These are phyloP conservation scores for Pantala flavescens DNA, from an alignment of 1,140 invertebrate genomes.

Conservation along the genomic window DNA sequence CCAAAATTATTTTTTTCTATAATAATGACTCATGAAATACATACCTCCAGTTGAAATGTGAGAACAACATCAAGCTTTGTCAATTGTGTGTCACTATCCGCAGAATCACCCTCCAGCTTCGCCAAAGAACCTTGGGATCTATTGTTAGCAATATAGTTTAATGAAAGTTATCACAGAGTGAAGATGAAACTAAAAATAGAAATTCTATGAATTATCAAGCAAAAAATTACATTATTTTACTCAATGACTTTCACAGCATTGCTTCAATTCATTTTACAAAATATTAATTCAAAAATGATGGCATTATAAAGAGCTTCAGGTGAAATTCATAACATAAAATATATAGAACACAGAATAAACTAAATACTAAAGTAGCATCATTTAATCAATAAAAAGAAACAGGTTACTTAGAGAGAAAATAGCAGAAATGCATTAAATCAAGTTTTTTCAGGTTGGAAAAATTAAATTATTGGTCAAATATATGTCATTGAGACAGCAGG, in stretches of 20 bases:
- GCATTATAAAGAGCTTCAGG: slow-evolving; percentile 1
- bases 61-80: slow-evolving; percentile 96
- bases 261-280: not conserved
- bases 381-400: too few species aligned
- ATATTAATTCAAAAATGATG: not conserved
- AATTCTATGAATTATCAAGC: not conserved
- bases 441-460: too few species aligned
- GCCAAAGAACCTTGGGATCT: slow-evolving; percentile 85
- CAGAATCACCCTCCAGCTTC: slow-evolving; percentile 83
- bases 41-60: slow-evolving; percentile 91
- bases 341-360: too few species aligned
- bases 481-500: too few species aligned
- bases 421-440: too few species aligned
- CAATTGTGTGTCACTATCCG: slow-evolving; percentile 80
- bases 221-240: not conserved
- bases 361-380: too few species aligned
- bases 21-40: slow-evolving; percentile 2
- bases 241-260: not conserved
- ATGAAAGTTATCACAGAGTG: not conserved
- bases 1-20: too few species aligned
- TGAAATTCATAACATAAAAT: not conserved
- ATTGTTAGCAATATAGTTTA: slow-evolving; percentile 31
- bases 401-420: too few species aligned
- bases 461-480: too few species aligned
- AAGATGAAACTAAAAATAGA: not conserved